Evolutionary conservation across 2,888 invertebrate species (phyloP).

Genomic region (Meloe dianella): DNA sequence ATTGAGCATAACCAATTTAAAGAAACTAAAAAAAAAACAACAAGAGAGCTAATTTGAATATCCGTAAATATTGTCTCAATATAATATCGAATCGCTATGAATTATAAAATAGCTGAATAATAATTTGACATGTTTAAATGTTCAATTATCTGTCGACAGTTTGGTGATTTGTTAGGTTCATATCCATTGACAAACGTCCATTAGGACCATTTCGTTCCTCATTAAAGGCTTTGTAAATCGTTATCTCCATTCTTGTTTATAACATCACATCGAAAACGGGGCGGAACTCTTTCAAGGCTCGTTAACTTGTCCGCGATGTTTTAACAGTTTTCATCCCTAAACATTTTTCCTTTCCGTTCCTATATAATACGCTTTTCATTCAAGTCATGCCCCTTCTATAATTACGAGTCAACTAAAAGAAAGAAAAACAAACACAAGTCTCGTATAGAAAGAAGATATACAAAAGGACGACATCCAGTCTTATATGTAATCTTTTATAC

Average conservation of each 20-base stretch:
- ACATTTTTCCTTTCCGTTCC: slow-evolving; percentile 29
- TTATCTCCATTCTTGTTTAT: slow-evolving; percentile 41
- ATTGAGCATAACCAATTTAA: neutral
- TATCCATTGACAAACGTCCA: slow-evolving; percentile 66
- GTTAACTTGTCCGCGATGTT: slow-evolving; percentile 41
- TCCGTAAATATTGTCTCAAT: no score
- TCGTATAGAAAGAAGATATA: slow-evolving; percentile 35
- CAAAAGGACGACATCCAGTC: slow-evolving; percentile 38
- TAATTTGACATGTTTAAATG: slow-evolving; percentile 56
- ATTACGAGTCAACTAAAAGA: slow-evolving; percentile 30
- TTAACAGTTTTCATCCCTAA: slow-evolving; percentile 39
- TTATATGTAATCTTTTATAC: slow-evolving; percentile 39
- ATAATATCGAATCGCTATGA: neutral
- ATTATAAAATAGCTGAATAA: slow-evolving; percentile 44
- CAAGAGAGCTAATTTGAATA: no score
- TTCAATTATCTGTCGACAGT: slow-evolving; percentile 53
- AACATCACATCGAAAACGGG: slow-evolving; percentile 23
- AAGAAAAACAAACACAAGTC: slow-evolving; percentile 33
- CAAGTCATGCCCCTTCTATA: slow-evolving; percentile 25
- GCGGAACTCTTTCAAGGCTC: slow-evolving; percentile 36
- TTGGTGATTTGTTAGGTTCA: slow-evolving; percentile 51
- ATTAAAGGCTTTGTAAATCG: slow-evolving; percentile 70
- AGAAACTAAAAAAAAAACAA: neutral
- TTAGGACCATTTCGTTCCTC: slow-evolving; percentile 69
- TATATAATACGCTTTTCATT: slow-evolving; percentile 14